Base-by-base conservation (phyloP, 2,888 invertebrate genomes). In the Cheilosia vulpina region DNA sequence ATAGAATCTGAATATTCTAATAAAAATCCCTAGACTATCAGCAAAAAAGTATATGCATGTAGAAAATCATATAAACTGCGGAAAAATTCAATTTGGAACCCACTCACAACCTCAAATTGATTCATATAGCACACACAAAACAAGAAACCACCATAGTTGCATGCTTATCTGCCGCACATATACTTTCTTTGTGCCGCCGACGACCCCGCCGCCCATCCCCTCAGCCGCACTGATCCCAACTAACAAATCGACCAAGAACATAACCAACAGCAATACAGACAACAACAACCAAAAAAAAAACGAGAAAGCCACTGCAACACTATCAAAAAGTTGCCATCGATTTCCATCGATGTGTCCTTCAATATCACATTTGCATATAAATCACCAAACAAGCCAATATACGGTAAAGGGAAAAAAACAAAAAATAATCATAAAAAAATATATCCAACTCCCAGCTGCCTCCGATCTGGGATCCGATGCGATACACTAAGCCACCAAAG, bases 261-360 rank as follows among this genome's bases (percentile, higher is more conserved):
- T 60, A 62, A 58, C 47, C 38, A 69, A 77, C 31, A 73, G 57
- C 69, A 53, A 62, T 31, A 62, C 43, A 69, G 43, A 38, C 68
- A 52, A 62, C 27, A 41, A 62, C 15, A 53, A 53, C 38, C 72
- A 62, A 34, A 21, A 47, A 41, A 53, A 24, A 15, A 17, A 43
- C 21, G 15, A 52, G 43, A 71, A 71, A 78, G 19, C 80, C 68
- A 85, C 85, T 85, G 85, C 85, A 85, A 85, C 85, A 85, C 85
- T 85, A 85, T 85, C 85, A 77, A 85, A 85, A 85, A 85, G 81
- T 85, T 85, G 80, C 85, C 85, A 85, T 85, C 85, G 85, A 85
- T 85, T 85, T 85, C 85, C 80, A 80, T 80, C 85, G 85, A 77
- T 72, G 85, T 85, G 85, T 85, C 85, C 85, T 81, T 85, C 85